Conservation (phyloP, 2,113 vertebrate genomes). For the Melierax canorus region DNA sequence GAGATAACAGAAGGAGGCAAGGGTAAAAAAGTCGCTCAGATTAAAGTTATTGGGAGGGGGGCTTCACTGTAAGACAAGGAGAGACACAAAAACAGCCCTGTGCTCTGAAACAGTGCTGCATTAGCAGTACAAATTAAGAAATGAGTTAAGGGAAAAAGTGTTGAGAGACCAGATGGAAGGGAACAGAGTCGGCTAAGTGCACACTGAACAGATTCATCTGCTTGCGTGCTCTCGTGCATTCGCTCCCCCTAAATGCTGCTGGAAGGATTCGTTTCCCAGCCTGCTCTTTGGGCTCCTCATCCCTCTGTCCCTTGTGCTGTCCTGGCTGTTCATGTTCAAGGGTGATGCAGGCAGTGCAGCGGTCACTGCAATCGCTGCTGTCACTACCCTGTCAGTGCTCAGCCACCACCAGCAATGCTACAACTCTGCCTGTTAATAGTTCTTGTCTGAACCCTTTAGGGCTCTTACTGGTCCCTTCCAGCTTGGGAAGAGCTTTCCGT, state of each 20-base stretch:
- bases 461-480: not conserved
- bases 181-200: not conserved
- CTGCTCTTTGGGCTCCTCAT: not conserved
- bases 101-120: not conserved
- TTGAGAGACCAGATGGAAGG: slow-evolving; percentile 33
- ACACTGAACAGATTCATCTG: slow-evolving; percentile 2
- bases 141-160: slow-evolving; percentile 19
- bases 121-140: slow-evolving; percentile 4
- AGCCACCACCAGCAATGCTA: not conserved
- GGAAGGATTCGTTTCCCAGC: not conserved
- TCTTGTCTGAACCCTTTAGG: not conserved
- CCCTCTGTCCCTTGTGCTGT: not conserved
- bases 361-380: not conserved
- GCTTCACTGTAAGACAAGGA: not conserved
- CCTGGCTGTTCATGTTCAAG: not conserved
- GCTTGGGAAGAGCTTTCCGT: not conserved
- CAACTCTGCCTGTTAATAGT: not conserved
- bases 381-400: not conserved
- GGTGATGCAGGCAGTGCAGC: not conserved
- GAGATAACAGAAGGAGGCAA: not conserved
- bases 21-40: not conserved
- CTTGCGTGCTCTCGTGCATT: not conserved
- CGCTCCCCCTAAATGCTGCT: not conserved
- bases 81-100: not conserved
- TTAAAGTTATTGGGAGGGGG: not conserved